Percentiles rank a stretch among this genome's conserved stretches.
Conservation (phyloP, 2,888 invertebrate species). For the Calameuta filiformis region DNA sequence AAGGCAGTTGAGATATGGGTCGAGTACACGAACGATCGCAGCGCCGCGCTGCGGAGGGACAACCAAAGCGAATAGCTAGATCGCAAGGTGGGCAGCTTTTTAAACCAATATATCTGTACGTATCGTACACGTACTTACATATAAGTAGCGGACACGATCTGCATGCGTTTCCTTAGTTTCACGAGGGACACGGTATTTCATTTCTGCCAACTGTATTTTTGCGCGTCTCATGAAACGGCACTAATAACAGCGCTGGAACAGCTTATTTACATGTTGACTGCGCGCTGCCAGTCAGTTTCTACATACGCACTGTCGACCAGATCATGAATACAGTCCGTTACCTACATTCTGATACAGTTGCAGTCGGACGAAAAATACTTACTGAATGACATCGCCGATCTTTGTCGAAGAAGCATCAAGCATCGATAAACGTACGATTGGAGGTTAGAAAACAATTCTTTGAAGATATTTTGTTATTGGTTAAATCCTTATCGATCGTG, state of each 20-base stretch:
- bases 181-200: slow-evolving; percentile 40
- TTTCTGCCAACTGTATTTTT: slow-evolving; percentile 48
- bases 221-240: slow-evolving; percentile 36
- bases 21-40: slow-evolving; percentile 20
- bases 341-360: slow-evolving; percentile 33
- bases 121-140: slow-evolving; percentile 14
- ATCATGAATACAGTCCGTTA: slow-evolving; percentile 46
- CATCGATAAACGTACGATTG: too few species aligned
- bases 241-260: slow-evolving; percentile 48
- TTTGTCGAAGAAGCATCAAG: too few species aligned
- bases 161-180: slow-evolving; percentile 27
- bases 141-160: slow-evolving; percentile 19
- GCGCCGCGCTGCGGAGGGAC: slow-evolving; percentile 17
- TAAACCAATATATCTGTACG: slow-evolving; percentile 32
- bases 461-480: too few species aligned
- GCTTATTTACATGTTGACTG: slow-evolving; percentile 50
- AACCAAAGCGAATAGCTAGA: slow-evolving; percentile 32
- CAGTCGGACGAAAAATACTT: not conserved
- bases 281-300: slow-evolving; percentile 25
- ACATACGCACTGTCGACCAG: slow-evolving; percentile 17
- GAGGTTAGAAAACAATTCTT: too few species aligned
- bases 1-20: slow-evolving; percentile 16
- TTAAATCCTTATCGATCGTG: too few species aligned
- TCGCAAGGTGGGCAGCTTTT: slow-evolving; percentile 35
- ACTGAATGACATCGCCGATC: not conserved